phyloP scores from a whole-genome alignment of 1,140 invertebrate genomes.

The Euura lappo region DNA sequence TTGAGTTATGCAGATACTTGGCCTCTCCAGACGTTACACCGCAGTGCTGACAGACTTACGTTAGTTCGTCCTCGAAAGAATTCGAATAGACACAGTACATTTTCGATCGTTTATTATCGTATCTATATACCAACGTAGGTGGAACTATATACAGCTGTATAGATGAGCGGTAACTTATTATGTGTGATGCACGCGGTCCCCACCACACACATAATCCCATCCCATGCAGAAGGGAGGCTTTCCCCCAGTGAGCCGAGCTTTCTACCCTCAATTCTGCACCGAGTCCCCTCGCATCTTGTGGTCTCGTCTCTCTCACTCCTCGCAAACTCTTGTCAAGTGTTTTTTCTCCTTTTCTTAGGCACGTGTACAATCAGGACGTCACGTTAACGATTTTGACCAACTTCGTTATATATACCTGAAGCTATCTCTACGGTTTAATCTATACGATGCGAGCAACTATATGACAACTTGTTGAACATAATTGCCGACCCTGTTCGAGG shows the following conservation, averaged over 20 bases:
- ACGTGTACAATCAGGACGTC: neutral
- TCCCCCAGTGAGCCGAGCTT: neutral
- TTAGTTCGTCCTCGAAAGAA: too few relatives aligned
- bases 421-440: neutral
- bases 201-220: neutral
- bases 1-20: too few relatives aligned
- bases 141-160: neutral
- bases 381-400: neutral
- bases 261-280: neutral
- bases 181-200: neutral
- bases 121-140: too few relatives aligned
- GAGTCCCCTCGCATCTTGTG: neutral
- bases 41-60: too few relatives aligned
- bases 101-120: too few relatives aligned
- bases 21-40: too few relatives aligned
- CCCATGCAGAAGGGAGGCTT: neutral
- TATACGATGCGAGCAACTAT: neutral
- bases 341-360: neutral
- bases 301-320: neutral
- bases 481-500: neutral
- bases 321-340: neutral
- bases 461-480: neutral
- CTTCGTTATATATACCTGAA: neutral
- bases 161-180: neutral
- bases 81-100: too few relatives aligned